A percentile compares a stretch with the other conserved stretches of the same genome.
phyloP scores from a whole-genome alignment of 2,113 vertebrate genomes.

The Psittacara wagleri region DNA sequence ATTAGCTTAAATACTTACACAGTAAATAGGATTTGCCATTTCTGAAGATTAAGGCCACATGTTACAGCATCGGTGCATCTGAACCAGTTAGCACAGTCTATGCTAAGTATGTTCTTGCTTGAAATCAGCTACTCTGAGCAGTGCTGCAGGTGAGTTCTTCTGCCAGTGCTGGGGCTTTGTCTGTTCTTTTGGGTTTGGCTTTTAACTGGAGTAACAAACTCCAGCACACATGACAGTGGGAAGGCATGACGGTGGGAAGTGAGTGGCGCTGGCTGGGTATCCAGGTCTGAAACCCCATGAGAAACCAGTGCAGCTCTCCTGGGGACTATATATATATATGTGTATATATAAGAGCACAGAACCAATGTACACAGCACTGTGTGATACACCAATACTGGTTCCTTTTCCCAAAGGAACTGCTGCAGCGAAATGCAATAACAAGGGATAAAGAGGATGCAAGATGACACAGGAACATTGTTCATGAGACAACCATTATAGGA shows the following conservation, averaged over 20 bases:
- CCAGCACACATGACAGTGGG: neutral
- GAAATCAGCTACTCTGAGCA: neutral
- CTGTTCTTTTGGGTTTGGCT: neutral
- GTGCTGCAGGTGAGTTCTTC: neutral
- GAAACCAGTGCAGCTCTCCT: neutral
- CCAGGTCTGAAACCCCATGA: neutral
- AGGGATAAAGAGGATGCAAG: neutral
- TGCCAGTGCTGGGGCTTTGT: neutral
- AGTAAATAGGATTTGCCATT: conserved; percentile 84
- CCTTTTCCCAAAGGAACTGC: neutral
- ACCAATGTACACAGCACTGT: neutral
- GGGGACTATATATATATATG: neutral
- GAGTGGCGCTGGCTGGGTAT: neutral
- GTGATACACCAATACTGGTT: neutral
- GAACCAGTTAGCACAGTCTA: neutral
- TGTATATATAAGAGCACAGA: neutral
- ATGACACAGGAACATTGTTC: neutral
- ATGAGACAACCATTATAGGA: neutral
- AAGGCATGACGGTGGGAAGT: neutral
- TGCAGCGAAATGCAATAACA: neutral
- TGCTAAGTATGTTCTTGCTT: neutral
- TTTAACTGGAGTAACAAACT: neutral
- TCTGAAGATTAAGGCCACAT: conserved; percentile 59
- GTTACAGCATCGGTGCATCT: neutral
- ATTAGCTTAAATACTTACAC: conserved; percentile 78